Base-by-base conservation (phyloP, 2,888 invertebrate species). In the Drosophila mimetica region DNA sequence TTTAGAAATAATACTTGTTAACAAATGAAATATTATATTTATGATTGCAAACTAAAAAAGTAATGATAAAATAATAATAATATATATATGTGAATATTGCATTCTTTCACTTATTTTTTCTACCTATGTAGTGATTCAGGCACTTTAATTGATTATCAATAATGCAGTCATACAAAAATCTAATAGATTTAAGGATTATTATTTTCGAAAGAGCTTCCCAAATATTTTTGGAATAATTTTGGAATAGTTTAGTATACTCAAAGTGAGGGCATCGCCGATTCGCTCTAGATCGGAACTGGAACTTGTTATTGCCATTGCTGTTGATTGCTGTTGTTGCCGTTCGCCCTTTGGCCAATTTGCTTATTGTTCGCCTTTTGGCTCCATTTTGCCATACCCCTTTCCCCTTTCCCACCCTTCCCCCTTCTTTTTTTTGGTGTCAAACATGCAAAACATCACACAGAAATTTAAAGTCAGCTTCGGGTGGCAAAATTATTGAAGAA, bases 311-410 rank as follows among this genome's bases (percentile, higher is more conserved):
- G 44, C 48, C 60, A 59, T 14, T 51, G 63, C 61, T 44, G 63
- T 18, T 63, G 63, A 42, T 47, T 60, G 64, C 47, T 69, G 57
- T 67, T 77, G 64, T 60, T 71, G 52, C 41, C 58, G 47, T 63
- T 69, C 48, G 69, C 70, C 71, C 77, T 79, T 75, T 80, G 66
- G 79, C 63, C 79, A 78, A 71, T 81, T 76, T 66, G 79, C 79
- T 76, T 81, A 78, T 81, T 79, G 82, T 79, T 75, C 61, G 79
- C 66, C 67, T 53, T 47, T 67, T 67, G 65, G 65, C 54, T 54
- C 39, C 65, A 57, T 60, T 72, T 79, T 66, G 46, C 46, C 47
- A 5, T 20, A 44, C 52, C 22, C 63, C 53, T 55, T 66, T 74
- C 61, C 47, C 42, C 42, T 8, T n/a, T 28, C 2, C 14, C n/a